Conservation (phyloP, 2,113 vertebrate species). For the Microcebus griseorufus region DNA sequence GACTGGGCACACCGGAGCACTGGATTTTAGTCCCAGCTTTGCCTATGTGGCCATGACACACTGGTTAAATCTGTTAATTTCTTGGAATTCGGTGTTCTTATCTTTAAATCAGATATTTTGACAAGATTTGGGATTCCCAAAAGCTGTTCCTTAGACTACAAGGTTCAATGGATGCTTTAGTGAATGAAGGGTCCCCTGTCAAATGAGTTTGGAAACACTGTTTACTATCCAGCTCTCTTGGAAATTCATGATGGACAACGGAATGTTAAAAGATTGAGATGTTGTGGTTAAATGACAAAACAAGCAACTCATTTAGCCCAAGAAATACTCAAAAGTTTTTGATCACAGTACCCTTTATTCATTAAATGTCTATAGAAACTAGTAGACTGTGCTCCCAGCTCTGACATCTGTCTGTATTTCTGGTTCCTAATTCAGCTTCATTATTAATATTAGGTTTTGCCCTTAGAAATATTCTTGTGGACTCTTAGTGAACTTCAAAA, state of each 20-base stretch:
- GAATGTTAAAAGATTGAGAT: background rate
- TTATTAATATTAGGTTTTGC: background rate
- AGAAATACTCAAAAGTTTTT: background rate
- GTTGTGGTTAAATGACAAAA: background rate
- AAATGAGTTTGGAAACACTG: background rate
- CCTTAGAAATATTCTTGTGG: background rate
- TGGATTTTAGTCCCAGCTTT: background rate
- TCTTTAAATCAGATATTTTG: background rate
- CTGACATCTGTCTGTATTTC: background rate
- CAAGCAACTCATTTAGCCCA: background rate
- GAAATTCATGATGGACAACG: background rate
- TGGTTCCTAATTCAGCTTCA: constrained; percentile 16
- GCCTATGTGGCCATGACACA: rapidly evolving
- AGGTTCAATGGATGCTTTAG: background rate
- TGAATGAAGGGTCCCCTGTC: background rate
- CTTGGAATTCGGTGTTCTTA: background rate
- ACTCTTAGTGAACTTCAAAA: background rate
- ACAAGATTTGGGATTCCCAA: background rate
- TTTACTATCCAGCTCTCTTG: background rate
- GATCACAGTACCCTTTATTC: background rate
- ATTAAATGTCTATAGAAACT: background rate
- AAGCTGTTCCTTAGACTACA: background rate
- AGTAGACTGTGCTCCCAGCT: background rate
- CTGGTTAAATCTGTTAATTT: background rate
- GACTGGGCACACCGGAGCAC: too few relatives aligned